Conservation (phyloP, 2,113 vertebrate genomes). For the Meriones unguiculatus region DNA sequence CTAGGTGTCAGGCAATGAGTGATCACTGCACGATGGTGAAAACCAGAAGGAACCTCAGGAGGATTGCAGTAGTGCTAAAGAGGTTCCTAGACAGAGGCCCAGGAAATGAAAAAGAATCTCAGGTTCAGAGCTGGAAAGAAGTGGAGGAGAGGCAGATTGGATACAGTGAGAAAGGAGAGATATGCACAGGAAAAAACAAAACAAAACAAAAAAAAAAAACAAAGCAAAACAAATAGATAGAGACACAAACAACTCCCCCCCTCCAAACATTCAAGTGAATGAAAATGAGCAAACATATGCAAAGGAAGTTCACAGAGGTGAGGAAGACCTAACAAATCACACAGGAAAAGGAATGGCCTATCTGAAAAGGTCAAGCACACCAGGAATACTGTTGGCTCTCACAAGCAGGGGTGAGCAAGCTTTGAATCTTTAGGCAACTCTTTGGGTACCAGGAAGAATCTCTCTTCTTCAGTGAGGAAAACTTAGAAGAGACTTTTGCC, state of each 20-base stretch:
- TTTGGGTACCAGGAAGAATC: neutral
- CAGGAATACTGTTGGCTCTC: accelerated
- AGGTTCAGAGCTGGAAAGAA: neutral
- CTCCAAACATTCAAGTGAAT: accelerated
- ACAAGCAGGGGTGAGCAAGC: neutral
- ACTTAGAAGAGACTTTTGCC: neutral
- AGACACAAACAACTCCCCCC: neutral
- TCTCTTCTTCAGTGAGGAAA: neutral
- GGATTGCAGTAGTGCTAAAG: accelerated
- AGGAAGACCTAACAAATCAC: neutral
- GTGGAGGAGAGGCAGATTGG: neutral
- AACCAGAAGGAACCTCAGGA: accelerated
- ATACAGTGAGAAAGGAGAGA: neutral
- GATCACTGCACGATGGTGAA: no score
- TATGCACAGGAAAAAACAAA: no score
- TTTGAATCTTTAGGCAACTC: no score
- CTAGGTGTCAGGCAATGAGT: accelerated
- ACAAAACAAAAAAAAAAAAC: neutral
- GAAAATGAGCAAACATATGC: accelerated
- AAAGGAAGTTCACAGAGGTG: neutral
- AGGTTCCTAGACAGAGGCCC: accelerated
- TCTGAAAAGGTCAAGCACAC: neutral
- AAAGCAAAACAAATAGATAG: neutral
- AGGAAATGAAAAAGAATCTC: no score
- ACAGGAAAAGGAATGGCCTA: no score